Evolutionary conservation across 2,113 vertebrate genomes (phyloP).

Genomic region (Apteryx mantelli): DNA sequence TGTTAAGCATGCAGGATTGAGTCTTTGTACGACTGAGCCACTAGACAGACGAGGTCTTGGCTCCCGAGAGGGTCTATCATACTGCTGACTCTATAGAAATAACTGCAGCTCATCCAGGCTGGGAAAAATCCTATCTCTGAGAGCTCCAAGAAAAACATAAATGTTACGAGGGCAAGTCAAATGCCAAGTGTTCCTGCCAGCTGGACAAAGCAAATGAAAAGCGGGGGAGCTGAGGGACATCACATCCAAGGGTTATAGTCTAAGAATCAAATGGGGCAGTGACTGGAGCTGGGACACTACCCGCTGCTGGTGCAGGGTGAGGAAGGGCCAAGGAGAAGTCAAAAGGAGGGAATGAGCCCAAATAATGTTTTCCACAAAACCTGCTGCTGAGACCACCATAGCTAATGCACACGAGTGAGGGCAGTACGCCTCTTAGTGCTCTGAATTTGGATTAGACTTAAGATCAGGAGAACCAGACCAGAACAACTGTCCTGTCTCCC

Average conservation of each 20-base stretch:
- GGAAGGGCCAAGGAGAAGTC: not conserved
- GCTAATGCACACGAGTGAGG: not conserved
- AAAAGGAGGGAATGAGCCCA: not conserved
- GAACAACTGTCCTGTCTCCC: not conserved
- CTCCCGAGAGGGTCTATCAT: conserved; percentile 50
- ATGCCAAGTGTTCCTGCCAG: conserved; percentile 23
- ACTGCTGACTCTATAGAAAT: conserved; percentile 52
- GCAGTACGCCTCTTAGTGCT: not conserved
- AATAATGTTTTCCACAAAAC: not conserved
- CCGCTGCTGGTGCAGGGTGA: not conserved
- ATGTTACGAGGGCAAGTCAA: not conserved
- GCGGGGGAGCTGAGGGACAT: not conserved
- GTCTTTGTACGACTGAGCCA: conserved; percentile 32
- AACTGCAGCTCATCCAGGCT: conserved; percentile 53
- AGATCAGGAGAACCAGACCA: not conserved
- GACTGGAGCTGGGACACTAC: not conserved
- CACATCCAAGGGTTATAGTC: not conserved
- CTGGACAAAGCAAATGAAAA: conserved; percentile 15
- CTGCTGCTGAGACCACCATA: not conserved
- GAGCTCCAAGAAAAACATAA: conserved; percentile 49
- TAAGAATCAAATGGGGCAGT: not conserved
- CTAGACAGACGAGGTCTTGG: conserved; percentile 33
- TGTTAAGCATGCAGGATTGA: not conserved
- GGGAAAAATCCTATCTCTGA: conserved; percentile 50
- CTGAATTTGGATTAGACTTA: not conserved